phyloP scores from a whole-genome alignment of 2,113 vertebrate genomes.

The Periophthalmodon schlosseri region DNA sequence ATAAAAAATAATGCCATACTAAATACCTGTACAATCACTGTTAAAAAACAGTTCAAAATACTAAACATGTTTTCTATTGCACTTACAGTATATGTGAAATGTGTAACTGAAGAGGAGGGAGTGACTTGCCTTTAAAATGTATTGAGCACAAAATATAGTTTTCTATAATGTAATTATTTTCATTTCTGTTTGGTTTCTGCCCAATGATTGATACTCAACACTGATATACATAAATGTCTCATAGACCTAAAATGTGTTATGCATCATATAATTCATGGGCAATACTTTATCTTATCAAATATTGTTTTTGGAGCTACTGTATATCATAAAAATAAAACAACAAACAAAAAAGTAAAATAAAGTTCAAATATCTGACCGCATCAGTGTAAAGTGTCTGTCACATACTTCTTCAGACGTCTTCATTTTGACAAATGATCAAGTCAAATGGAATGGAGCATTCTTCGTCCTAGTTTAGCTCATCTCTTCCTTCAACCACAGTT shows the following conservation, averaged over 20 bases:
- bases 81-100: constrained; percentile 9
- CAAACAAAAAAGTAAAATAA: not conserved
- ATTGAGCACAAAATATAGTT: not conserved
- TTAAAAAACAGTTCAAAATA: not conserved
- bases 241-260: not conserved
- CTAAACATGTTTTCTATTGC: constrained; percentile 24
- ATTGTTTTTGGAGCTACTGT: not conserved
- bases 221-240: not conserved
- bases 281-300: not conserved
- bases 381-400: constrained; percentile 7
- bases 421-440: not conserved
- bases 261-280: not conserved
- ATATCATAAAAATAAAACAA: not conserved
- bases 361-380: constrained; percentile 5
- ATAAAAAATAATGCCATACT: constrained; percentile 11
- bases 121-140: constrained; percentile 23
- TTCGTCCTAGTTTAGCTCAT: not conserved
- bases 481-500: constrained; percentile 6
- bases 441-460: not conserved
- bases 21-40: constrained; percentile 4
- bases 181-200: not conserved
- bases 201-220: not conserved
- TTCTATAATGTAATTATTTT: not conserved
- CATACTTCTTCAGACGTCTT: not conserved
- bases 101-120: constrained; percentile 11